Evolutionary conservation across 1,140 invertebrate genomes (phyloP).

Genomic region (Adelges cooleyi): DNA sequence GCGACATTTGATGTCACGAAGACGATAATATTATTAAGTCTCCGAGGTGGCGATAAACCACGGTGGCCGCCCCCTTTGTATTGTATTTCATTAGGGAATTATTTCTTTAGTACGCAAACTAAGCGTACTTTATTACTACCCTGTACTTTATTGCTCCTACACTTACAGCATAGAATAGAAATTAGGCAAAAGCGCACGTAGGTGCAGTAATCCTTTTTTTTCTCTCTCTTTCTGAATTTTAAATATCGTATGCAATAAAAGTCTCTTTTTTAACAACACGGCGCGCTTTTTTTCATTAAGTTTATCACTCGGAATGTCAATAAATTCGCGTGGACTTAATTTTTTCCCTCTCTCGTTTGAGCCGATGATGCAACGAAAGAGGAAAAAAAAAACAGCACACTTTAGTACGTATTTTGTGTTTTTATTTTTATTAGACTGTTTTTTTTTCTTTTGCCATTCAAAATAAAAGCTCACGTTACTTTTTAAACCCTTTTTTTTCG

Average conservation of each 20-base stretch:
- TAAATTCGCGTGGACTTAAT: conserved; percentile 25
- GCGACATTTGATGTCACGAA: neutral
- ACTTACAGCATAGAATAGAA: conserved; percentile 3
- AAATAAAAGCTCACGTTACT: conserved; percentile 20
- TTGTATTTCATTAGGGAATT: conserved; percentile 13
- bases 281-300: conserved; percentile 20
- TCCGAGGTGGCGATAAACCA: neutral
- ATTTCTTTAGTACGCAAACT: conserved; percentile 5
- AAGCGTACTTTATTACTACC: conserved; percentile 16
- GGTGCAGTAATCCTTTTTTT: conserved; percentile 8
- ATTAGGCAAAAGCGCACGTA: conserved; percentile 26
- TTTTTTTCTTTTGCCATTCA: conserved; percentile 20
- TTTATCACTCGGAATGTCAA: conserved; percentile 23
- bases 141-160: conserved; percentile 11
- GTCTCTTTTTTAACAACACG: conserved; percentile 17
- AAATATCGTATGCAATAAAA: conserved; percentile 20
- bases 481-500: conserved; percentile 27
- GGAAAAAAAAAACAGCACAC: neutral
- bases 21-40: neutral
- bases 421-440: conserved; percentile 26
- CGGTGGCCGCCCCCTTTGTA: neutral
- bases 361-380: neutral
- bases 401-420: conserved; percentile 20
- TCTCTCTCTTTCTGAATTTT: neutral
- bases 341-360: conserved; percentile 9